Evolutionary conservation across 2,797 vertebrate species (phyloP).

Genomic region (Melanotaenia maccullochi): DNA sequence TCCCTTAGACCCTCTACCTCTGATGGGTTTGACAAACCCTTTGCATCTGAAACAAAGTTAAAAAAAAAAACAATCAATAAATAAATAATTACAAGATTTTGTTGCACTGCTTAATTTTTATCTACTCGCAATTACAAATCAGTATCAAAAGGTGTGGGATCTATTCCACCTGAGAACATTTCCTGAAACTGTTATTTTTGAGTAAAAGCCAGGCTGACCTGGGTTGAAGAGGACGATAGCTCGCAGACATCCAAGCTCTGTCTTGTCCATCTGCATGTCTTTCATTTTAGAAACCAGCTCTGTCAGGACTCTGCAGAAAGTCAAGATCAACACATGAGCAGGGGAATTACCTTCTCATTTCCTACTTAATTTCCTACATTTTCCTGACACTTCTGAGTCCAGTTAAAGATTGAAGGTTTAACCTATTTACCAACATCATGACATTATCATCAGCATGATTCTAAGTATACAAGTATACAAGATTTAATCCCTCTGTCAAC

Average conservation of each 20-base stretch:
- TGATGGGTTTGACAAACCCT: slow-evolving; percentile 91
- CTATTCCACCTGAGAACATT: not conserved
- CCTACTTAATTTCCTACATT: not conserved
- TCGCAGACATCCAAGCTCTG: slow-evolving; percentile 93
- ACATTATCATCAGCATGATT: not conserved
- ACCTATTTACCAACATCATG: not conserved
- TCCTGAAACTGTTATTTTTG: not conserved
- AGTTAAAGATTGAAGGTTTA: not conserved
- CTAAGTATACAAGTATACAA: not conserved
- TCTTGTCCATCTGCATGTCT: slow-evolving; percentile 99
- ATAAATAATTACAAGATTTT: not conserved
- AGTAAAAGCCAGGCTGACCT: slow-evolving; percentile 74
- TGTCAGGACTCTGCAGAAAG: slow-evolving; percentile 88
- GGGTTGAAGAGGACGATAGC: slow-evolving; percentile 98
- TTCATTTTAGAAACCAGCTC: slow-evolving; percentile 99
- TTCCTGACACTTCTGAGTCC: not conserved
- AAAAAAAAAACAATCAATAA: not conserved
- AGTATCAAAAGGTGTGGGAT: not conserved
- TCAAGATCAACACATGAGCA: slow-evolving; percentile 5
- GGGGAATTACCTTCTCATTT: not conserved
- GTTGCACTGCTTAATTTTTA: not conserved
- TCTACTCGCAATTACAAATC: not conserved
- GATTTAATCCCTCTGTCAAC: not conserved
- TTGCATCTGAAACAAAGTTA: slow-evolving; percentile 86
- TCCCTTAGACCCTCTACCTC: slow-evolving; percentile 93